Percentiles rank a stretch among this genome's conserved stretches.
Evolutionary conservation across 2,113 vertebrate species (phyloP).

Genomic region (Cygnus buccinator): DNA sequence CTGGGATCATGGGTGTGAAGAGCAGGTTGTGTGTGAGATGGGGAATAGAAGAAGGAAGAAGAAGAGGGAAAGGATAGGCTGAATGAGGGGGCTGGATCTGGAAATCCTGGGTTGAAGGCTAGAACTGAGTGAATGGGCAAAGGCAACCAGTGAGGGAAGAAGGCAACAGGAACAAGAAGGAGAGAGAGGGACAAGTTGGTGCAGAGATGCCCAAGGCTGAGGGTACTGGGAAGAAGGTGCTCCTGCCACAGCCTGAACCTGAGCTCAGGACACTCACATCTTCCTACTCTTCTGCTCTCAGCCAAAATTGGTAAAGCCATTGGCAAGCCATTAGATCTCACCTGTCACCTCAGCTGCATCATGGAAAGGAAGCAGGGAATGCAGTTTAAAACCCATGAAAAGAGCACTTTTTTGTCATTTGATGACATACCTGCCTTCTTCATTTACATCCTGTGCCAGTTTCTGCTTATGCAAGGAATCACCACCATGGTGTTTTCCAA

Average conservation of each 20-base stretch:
- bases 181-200: background rate
- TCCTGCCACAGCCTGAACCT: background rate
- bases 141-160: background rate
- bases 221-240: background rate
- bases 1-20: fast-evolving
- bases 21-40: background rate
- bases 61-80: background rate
- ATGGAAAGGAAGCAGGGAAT: background rate
- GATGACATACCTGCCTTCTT: background rate
- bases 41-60: background rate
- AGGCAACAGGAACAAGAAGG: background rate
- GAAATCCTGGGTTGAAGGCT: background rate
- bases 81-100: background rate
- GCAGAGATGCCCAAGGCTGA: background rate
- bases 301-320: background rate
- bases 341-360: background rate
- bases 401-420: background rate
- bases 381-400: background rate
- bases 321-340: background rate
- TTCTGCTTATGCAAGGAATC: background rate
- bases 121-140: background rate
- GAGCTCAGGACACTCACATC: fast-evolving
- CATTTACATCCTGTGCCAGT: background rate
- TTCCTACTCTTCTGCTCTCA: background rate
- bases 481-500: background rate